These are phyloP conservation scores for Clivina fossor DNA, from an alignment of 2,888 invertebrate genomes.

Conservation along the genomic window DNA sequence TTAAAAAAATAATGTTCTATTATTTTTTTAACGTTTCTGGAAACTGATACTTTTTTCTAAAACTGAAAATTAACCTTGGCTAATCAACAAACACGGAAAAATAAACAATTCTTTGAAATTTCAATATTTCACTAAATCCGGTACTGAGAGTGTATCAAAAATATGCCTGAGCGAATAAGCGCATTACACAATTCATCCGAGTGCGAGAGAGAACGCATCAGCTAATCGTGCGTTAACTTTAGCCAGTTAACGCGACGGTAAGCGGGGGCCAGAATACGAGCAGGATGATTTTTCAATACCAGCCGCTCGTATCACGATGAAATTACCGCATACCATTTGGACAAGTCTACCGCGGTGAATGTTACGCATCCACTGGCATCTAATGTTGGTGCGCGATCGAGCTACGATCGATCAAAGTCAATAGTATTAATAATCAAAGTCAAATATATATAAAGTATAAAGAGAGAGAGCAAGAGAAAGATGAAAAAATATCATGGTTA, in stretches of 20 bases:
- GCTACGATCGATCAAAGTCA: constrained; percentile 53
- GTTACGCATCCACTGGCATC: constrained; percentile 43
- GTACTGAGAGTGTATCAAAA: constrained; percentile 18
- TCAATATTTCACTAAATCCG: too few species aligned
- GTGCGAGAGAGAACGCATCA: constrained; percentile 4
- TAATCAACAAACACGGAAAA: too few species aligned
- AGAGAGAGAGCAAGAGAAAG: too few species aligned
- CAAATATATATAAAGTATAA: constrained; percentile 44
- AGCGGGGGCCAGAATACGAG: constrained; percentile 34
- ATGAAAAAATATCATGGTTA: too few species aligned
- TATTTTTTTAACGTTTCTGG: too few species aligned
- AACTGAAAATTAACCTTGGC: too few species aligned
- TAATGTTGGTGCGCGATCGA: constrained; percentile 45
- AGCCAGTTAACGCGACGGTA: constrained; percentile 33
- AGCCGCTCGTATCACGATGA: constrained; percentile 39
- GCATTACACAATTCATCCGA: too few species aligned
- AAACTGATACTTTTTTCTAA: too few species aligned
- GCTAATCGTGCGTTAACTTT: constrained; percentile 42
- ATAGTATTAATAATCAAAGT: constrained; percentile 54
- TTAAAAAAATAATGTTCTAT: too few species aligned
- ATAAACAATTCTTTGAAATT: too few species aligned
- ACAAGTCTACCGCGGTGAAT: constrained; percentile 18
- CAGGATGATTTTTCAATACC: constrained; percentile 43
- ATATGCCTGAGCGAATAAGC: constrained; percentile 6
- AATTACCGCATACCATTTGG: constrained; percentile 38